Evolutionary conservation across 2,797 vertebrate genomes (phyloP), one percentile per base, ranked within the genome.

Genomic region (Lepus townsendii): DNA sequence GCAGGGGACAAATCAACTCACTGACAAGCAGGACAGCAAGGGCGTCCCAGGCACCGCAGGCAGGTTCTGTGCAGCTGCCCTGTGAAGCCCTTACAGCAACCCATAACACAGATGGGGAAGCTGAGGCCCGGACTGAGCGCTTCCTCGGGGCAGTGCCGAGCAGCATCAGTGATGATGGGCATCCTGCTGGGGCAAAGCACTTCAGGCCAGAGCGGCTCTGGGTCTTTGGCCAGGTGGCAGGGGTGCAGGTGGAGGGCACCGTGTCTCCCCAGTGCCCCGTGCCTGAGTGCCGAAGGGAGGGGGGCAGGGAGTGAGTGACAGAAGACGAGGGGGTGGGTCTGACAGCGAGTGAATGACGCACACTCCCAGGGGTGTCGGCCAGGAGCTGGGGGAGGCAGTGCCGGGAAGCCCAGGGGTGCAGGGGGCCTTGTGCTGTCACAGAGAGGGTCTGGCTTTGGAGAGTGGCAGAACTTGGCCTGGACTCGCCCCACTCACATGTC

Each of bases 401-500:
- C 17, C 42, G 42, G 42, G 42, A 47, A 9, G 42, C 42, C 42
- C 42, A 47, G 8, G 42, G 42, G 68, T n/a, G 1, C 13, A 9
- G 0, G 10, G 50, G 26, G 30, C 14, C 12, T 68, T 42, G 35
- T 16, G 57, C 38, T 47, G 26, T 6, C 27, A 2, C 5, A 11
- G 38, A 42, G 71, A 10, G 6, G 17, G 50, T 4, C 12, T 79
- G 93, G 88, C 68, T 85, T 77, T 20, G 12, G 12, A 38, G 83
- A 30, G 42, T 10, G n/a, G 60, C 38, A 78, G 65, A 78, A 60
- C 47, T 47, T 73, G 73, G 26, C 4, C 4, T 16, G 13, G 50
- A 12, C 2, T 7, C 19, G 13, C 63, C 54, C 38, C 2, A 3
- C 22, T 19, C 0, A 3, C 4, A 4, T 16, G 52, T 10, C 47